A percentile compares a stretch with the other conserved stretches of the same genome.
Conservation (phyloP, 2,888 invertebrate genomes). For the Chaetogeoica ovagalla region DNA sequence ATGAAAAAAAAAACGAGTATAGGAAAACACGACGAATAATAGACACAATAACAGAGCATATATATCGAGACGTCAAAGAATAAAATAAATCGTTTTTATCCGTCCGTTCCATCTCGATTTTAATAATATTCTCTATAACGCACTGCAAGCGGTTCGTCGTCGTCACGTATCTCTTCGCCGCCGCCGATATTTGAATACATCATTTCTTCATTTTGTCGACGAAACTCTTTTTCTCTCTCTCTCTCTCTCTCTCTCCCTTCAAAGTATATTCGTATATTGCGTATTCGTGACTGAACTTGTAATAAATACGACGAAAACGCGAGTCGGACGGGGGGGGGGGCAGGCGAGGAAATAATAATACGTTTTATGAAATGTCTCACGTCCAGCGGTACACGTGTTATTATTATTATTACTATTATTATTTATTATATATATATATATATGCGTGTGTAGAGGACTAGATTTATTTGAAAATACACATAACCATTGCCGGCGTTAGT, state of each 20-base stretch:
- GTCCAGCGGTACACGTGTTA: background rate
- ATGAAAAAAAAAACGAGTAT: slow-evolving; percentile 4
- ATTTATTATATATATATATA: too few relatives aligned
- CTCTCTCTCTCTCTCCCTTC: background rate
- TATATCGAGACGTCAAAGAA: slow-evolving; percentile 6
- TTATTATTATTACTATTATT: background rate
- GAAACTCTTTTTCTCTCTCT: slow-evolving; percentile 7
- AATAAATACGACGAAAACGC: slow-evolving; percentile 9
- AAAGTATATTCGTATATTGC: background rate
- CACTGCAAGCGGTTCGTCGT: background rate
- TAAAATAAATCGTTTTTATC: slow-evolving; percentile 22
- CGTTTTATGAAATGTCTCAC: slow-evolving; percentile 29
- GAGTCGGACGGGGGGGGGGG: background rate
- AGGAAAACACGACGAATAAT: background rate
- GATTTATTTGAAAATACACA: slow-evolving; percentile 25
- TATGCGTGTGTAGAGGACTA: background rate
- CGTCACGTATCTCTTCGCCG: slow-evolving; percentile 12
- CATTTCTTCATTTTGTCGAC: background rate
- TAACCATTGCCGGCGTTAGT: background rate
- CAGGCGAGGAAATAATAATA: background rate
- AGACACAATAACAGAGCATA: background rate
- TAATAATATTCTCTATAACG: background rate
- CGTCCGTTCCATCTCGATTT: slow-evolving; percentile 1
- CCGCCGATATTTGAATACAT: slow-evolving; percentile 4
- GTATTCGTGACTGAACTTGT: slow-evolving; percentile 41